Evolutionary conservation across 1,140 invertebrate genomes (phyloP).

Genomic region (Drosophila sp.): DNA sequence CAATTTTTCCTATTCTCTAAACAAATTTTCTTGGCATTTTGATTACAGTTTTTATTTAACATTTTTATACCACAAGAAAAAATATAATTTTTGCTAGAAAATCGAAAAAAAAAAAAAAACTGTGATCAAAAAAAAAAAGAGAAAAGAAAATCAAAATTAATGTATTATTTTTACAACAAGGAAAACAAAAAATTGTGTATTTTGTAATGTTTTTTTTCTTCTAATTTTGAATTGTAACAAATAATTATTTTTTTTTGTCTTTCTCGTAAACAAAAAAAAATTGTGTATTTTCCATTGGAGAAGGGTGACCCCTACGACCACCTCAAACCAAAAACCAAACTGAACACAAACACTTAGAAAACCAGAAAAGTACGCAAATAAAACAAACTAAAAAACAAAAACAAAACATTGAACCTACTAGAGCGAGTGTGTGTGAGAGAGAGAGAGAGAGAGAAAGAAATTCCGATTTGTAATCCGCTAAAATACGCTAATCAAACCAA

Average conservation of each 20-base stretch:
- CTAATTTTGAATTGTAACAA: not conserved
- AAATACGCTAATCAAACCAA: conserved; percentile 9
- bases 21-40: conserved; percentile 51
- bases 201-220: not conserved
- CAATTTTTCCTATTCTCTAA: conserved; percentile 3
- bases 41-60: conserved; percentile 70
- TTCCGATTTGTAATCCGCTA: conserved; percentile 2
- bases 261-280: not conserved
- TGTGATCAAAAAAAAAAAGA: conserved; percentile 46
- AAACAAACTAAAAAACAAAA: conserved; percentile 9
- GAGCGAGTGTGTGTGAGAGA: not conserved
- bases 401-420: not conserved
- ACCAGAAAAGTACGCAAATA: conserved; percentile 5
- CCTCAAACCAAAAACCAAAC: not conserved
- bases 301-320: conserved; percentile 9
- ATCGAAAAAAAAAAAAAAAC: conserved; percentile 53
- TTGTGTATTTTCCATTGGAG: conserved; percentile 8
- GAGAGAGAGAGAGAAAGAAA: not conserved
- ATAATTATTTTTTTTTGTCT: conserved; percentile 8
- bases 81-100: conserved; percentile 53
- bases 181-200: conserved; percentile 6
- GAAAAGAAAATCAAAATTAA: conserved; percentile 36
- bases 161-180: conserved; percentile 60
- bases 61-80: conserved; percentile 51
- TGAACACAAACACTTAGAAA: conserved; percentile 11